A percentile compares a stretch with the other conserved stretches of the same genome.
phyloP scores from a whole-genome alignment of 1,140 invertebrate species.

The Zaprionus taronus region DNA sequence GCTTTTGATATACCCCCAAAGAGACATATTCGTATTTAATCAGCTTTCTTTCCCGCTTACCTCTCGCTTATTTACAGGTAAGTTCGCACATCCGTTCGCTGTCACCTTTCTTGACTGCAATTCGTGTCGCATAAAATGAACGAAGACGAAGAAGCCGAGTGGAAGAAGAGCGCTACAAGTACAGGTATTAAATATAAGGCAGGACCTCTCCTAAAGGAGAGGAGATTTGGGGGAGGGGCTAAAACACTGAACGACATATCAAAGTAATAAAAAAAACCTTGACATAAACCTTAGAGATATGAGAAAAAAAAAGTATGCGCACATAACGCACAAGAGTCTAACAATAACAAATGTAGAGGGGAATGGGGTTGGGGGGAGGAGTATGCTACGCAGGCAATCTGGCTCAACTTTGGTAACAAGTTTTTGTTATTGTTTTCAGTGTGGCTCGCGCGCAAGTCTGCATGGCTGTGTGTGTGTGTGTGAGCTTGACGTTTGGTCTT shows the following conservation, averaged over 20 bases:
- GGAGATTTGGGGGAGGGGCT: not conserved
- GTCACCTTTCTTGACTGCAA: conserved; percentile 76
- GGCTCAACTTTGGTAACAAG: conserved; percentile 79
- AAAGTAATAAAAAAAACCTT: conserved; percentile 80
- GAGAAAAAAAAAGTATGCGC: conserved; percentile 69
- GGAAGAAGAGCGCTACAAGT: conserved; percentile 53
- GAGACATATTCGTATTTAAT: conserved; percentile 63
- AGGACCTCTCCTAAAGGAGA: not conserved
- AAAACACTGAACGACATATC: conserved; percentile 36
- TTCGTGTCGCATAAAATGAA: conserved; percentile 52
- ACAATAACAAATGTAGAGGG: conserved; percentile 60
- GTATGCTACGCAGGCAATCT: conserved; percentile 64
- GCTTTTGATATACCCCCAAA: conserved; percentile 5
- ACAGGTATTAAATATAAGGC: conserved; percentile 59
- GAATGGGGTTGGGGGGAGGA: not conserved
- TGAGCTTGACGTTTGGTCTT: conserved; percentile 54
- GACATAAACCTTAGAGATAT: conserved; percentile 82
- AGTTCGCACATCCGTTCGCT: conserved; percentile 69
- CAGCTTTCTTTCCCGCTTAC: conserved; percentile 66
- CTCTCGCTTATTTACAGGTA: conserved; percentile 75
- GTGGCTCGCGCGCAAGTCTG: not conserved
- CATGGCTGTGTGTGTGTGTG: conserved; percentile 21
- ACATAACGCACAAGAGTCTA: conserved; percentile 74
- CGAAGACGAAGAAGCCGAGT: not conserved
- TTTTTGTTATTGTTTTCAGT: conserved; percentile 77